Conservation (phyloP, 1,140 invertebrate genomes). For the Nylanderia fulva region DNA sequence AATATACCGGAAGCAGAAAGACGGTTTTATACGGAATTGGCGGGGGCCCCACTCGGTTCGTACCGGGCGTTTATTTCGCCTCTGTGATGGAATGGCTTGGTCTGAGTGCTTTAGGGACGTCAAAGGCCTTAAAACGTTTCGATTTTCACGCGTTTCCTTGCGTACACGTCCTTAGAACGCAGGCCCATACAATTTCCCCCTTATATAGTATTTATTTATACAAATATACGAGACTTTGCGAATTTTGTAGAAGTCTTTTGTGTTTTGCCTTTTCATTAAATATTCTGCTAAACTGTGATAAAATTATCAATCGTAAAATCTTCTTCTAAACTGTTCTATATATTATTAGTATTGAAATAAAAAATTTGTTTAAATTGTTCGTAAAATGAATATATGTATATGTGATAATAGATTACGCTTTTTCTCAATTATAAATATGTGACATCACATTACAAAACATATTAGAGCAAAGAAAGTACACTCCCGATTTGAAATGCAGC, state of each 20-base stretch:
- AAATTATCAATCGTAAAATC: not conserved
- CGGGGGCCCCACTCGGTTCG: not conserved
- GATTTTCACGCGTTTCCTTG: slow-evolving; percentile 23
- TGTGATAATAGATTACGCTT: not conserved
- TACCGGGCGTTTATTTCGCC: slow-evolving; percentile 42
- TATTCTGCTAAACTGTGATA: not conserved
- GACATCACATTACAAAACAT: too few species aligned
- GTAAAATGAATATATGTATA: too few species aligned
- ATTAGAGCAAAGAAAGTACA: too few species aligned
- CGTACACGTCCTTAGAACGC: slow-evolving; percentile 4
- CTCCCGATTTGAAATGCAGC: too few species aligned
- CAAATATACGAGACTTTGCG: too few species aligned
- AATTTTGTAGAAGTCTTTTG: too few species aligned
- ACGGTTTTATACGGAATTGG: slow-evolving; percentile 61
- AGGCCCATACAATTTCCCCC: not conserved
- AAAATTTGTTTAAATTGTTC: not conserved
- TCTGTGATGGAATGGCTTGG: not conserved
- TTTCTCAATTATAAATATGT: too few species aligned
- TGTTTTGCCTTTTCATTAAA: too few species aligned
- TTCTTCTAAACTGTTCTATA: slow-evolving; percentile 1
- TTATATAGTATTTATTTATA: slow-evolving; percentile 2
- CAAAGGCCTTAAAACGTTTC: slow-evolving; percentile 61
- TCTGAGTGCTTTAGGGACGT: slow-evolving; percentile 18
- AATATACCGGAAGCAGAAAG: slow-evolving; percentile 60
- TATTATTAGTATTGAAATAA: not conserved